These are phyloP conservation scores for Agrotis puta DNA, from an alignment of 2,888 invertebrate species.

Conservation along the genomic window DNA sequence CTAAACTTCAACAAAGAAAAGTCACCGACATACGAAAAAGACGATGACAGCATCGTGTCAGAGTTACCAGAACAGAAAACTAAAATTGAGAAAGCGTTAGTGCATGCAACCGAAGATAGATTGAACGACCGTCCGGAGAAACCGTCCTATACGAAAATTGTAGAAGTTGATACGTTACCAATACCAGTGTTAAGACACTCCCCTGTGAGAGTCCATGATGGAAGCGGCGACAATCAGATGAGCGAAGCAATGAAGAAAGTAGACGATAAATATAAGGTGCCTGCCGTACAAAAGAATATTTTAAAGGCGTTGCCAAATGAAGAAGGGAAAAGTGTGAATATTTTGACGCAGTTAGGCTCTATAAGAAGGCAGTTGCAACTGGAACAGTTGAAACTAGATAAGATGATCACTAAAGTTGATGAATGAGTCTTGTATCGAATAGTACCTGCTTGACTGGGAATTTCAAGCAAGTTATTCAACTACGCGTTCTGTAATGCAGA, in stretches of 20 bases:
- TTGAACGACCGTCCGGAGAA: slow-evolving; percentile 27
- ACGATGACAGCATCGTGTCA: slow-evolving; percentile 26
- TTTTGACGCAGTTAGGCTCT: slow-evolving; percentile 93
- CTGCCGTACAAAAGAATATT: slow-evolving; percentile 92
- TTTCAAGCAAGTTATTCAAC: not conserved
- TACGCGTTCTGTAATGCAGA: not conserved
- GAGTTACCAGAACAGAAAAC: slow-evolving; percentile 42
- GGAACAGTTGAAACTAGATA: slow-evolving; percentile 92
- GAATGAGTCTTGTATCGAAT: slow-evolving; percentile 29
- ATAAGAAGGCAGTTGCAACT: slow-evolving; percentile 93
- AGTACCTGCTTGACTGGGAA: slow-evolving; percentile 38
- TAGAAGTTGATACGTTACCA: slow-evolving; percentile 79
- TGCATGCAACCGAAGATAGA: slow-evolving; percentile 65
- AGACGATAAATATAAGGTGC: slow-evolving; percentile 90
- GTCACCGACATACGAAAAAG: slow-evolving; percentile 37
- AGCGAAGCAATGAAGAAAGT: slow-evolving; percentile 85
- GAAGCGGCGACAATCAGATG: slow-evolving; percentile 64
- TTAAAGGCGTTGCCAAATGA: slow-evolving; percentile 85
- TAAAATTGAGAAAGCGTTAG: slow-evolving; percentile 71
- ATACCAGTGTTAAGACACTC: slow-evolving; percentile 92
- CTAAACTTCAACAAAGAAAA: slow-evolving; percentile 76
- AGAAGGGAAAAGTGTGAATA: slow-evolving; percentile 89
- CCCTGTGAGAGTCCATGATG: slow-evolving; percentile 64
- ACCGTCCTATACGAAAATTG: slow-evolving; percentile 40
- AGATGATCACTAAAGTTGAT: slow-evolving; percentile 75